Evolutionary conservation across 2,797 vertebrate genomes (phyloP).

Genomic region (Acrossocheilus fasciatus): DNA sequence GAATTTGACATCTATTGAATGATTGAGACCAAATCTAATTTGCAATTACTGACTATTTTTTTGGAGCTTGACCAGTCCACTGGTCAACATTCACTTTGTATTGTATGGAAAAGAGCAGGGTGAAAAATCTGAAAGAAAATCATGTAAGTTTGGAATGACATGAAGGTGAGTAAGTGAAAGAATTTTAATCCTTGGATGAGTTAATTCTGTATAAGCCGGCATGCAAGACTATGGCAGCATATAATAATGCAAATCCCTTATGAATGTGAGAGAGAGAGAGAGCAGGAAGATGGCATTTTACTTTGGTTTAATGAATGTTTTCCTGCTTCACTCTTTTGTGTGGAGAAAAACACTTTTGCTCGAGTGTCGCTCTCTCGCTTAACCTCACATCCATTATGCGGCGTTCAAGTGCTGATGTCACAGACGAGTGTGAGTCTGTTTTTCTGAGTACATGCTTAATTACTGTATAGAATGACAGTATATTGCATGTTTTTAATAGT

Average conservation of each 20-base stretch:
- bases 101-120: neutral
- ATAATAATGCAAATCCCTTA: constrained; percentile 31
- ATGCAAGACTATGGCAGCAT: neutral
- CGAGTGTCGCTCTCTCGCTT: constrained; percentile 10
- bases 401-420: neutral
- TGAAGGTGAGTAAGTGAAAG: neutral
- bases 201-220: neutral
- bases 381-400: constrained; percentile 24
- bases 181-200: neutral
- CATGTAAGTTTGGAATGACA: neutral
- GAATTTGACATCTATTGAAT: neutral
- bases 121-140: neutral
- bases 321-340: constrained; percentile 7
- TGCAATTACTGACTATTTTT: neutral
- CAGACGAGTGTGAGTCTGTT: constrained; percentile 10
- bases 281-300: constrained; percentile 9
- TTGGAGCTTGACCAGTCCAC: neutral
- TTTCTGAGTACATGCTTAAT: neutral
- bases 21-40: neutral
- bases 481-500: neutral
- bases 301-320: constrained; percentile 32
- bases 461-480: neutral
- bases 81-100: neutral
- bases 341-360: constrained; percentile 18
- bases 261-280: constrained; percentile 20